Evolutionary conservation across 1,140 invertebrate species (phyloP).

Genomic region (Drosophila arizonae): DNA sequence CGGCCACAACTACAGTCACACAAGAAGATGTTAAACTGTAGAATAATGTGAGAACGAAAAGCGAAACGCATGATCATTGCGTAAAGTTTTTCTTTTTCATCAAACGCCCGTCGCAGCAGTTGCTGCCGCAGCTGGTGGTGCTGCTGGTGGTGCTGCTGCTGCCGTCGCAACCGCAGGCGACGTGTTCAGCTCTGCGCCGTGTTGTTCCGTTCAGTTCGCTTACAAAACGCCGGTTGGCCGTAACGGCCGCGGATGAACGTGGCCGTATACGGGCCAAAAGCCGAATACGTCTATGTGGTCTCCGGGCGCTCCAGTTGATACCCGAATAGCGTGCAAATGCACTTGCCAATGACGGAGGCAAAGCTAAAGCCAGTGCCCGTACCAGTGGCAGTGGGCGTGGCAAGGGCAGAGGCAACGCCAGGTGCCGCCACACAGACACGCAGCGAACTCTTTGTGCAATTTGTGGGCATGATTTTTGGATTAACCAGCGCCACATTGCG

Average conservation of each 20-base stretch:
- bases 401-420: slow-evolving; percentile 14
- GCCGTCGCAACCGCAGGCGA: slow-evolving; percentile 5
- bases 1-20: slow-evolving; percentile 9
- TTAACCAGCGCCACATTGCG: slow-evolving; percentile 74
- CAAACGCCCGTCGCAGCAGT: slow-evolving; percentile 2
- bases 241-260: slow-evolving; percentile 50
- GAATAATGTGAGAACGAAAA: slow-evolving; percentile 71
- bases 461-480: slow-evolving; percentile 70
- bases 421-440: slow-evolving; percentile 1
- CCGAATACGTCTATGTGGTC: slow-evolving; percentile 23
- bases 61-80: slow-evolving; percentile 71
- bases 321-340: slow-evolving; percentile 36
- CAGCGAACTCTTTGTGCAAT: slow-evolving; percentile 61
- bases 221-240: slow-evolving; percentile 75
- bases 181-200: slow-evolving; percentile 41
- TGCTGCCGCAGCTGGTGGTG: slow-evolving; percentile 4
- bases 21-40: slow-evolving; percentile 70
- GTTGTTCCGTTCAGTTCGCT: slow-evolving; percentile 67
- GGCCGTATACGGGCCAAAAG: slow-evolving; percentile 41
- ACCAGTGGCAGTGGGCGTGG: neutral
- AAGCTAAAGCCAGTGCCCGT: neutral
- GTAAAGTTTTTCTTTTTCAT: slow-evolving; percentile 62
- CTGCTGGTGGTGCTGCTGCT: no score
- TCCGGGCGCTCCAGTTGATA: slow-evolving; percentile 27
- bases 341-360: slow-evolving; percentile 30